Evolutionary conservation across 2,888 invertebrate genomes (phyloP).

Genomic region (Polymixis flavicincta): DNA sequence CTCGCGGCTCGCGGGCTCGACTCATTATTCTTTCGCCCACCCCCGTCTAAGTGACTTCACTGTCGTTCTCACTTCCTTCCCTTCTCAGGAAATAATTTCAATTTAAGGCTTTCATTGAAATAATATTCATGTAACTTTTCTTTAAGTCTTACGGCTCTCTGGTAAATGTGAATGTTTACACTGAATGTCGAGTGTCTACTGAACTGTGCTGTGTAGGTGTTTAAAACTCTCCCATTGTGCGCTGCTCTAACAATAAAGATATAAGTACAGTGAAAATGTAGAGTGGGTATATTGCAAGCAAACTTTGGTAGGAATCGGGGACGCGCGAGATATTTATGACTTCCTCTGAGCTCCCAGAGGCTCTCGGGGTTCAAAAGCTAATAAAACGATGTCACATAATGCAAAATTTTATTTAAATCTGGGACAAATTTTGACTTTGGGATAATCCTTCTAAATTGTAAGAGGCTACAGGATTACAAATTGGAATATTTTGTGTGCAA

Average conservation of each 20-base stretch:
- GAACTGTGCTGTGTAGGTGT: constrained; percentile 63
- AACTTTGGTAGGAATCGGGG: constrained; percentile 82
- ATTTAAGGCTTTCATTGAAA: constrained; percentile 80
- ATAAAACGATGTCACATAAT: constrained; percentile 84
- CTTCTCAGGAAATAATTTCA: constrained; percentile 82
- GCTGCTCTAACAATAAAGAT: constrained; percentile 70
- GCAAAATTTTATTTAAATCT: constrained; percentile 76
- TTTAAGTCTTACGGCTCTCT: constrained; percentile 58
- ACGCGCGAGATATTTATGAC: constrained; percentile 85
- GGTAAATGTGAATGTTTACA: constrained; percentile 59
- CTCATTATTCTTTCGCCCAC: constrained; percentile 85
- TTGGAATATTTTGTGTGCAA: constrained; percentile 36
- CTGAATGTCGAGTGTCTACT: constrained; percentile 34
- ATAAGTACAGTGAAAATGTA: constrained; percentile 70
- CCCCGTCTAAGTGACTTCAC: constrained; percentile 83
- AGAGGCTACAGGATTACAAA: constrained; percentile 24
- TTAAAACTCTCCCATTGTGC: constrained; percentile 67
- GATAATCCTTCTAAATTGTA: constrained; percentile 61
- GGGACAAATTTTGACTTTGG: constrained; percentile 69
- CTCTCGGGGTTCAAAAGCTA: constrained; percentile 83
- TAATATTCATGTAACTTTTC: constrained; percentile 76
- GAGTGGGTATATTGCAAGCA: constrained; percentile 76
- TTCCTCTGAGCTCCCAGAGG: constrained; percentile 80
- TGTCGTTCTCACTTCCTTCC: constrained; percentile 86
- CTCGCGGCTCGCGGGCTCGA: constrained; percentile 68